Conservation (phyloP, 2,888 invertebrate species). For the Lobophora halterata region DNA sequence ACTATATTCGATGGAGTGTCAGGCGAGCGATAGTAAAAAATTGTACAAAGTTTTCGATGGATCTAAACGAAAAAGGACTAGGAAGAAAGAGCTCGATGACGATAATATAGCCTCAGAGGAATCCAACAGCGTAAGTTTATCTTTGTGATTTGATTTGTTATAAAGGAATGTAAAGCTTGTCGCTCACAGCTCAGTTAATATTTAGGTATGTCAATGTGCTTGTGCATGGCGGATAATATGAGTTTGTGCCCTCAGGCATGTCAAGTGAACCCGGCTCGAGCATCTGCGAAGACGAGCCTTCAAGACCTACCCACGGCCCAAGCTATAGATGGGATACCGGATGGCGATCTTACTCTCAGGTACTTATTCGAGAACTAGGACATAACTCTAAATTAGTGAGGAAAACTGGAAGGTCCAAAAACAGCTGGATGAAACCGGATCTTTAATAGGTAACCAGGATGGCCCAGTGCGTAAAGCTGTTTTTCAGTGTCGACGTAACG, state of each 20-base stretch:
- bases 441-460: no score
- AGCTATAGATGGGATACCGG: conserved; percentile 35
- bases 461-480: no score
- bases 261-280: conserved; percentile 39
- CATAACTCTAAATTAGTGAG: no score
- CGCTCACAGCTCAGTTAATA: no score
- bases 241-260: conserved; percentile 47
- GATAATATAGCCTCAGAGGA: conserved; percentile 54
- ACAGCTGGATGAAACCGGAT: no score
- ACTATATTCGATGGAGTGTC: conserved; percentile 65
- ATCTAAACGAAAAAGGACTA: conserved; percentile 53
- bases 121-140: conserved; percentile 61
- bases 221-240: no score
- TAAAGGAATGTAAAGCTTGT: no score
- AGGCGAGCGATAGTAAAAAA: conserved; percentile 69
- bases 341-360: conserved; percentile 27
- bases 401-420: no score
- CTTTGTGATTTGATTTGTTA: background rate
- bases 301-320: conserved; percentile 47
- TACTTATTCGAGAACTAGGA: no score
- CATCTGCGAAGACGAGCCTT: conserved; percentile 55
- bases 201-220: no score
- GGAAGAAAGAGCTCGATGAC: conserved; percentile 58
- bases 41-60: conserved; percentile 68
- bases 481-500: no score